phyloP scores from a whole-genome alignment of 2,888 invertebrate genomes.

The Sialis lutaria region DNA sequence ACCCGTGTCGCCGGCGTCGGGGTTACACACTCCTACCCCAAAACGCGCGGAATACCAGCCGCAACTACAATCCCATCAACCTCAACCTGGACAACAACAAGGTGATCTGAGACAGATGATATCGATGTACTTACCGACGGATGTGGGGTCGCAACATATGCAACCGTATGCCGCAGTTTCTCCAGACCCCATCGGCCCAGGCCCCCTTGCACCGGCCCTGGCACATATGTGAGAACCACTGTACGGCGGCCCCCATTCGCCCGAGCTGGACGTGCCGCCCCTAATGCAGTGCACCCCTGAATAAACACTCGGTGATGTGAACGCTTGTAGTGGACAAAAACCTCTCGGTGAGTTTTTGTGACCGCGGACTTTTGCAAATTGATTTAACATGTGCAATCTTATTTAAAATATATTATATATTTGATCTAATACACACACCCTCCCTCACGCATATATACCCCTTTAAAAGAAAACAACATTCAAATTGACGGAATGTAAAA shows the following conservation, averaged over 20 bases:
- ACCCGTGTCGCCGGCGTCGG: constrained; percentile 65
- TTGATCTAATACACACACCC: too few relatives aligned
- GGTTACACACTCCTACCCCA: constrained; percentile 35
- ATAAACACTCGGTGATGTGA: neutral
- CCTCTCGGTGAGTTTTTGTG: too few relatives aligned
- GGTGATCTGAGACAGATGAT: constrained; percentile 56
- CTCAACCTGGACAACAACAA: constrained; percentile 30
- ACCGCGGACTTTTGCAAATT: too few relatives aligned
- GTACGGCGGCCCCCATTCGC: constrained; percentile 19
- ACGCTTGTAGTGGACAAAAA: too few relatives aligned
- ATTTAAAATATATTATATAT: too few relatives aligned
- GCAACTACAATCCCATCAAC: constrained; percentile 45
- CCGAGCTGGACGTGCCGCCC: constrained; percentile 24
- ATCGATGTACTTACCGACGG: constrained; percentile 55
- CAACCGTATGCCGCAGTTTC: constrained; percentile 38
- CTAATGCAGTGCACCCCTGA: constrained; percentile 9
- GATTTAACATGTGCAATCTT: too few relatives aligned
- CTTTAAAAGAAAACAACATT: too few relatives aligned
- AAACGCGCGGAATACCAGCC: constrained; percentile 35
- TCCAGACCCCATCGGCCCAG: constrained; percentile 44
- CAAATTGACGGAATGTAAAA: too few relatives aligned
- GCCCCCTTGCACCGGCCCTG: constrained; percentile 36
- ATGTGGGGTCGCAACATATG: constrained; percentile 46
- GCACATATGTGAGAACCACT: constrained; percentile 47
- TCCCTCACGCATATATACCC: too few relatives aligned